Conservation (phyloP, 2,113 vertebrate species). For the Passer montanus region DNA sequence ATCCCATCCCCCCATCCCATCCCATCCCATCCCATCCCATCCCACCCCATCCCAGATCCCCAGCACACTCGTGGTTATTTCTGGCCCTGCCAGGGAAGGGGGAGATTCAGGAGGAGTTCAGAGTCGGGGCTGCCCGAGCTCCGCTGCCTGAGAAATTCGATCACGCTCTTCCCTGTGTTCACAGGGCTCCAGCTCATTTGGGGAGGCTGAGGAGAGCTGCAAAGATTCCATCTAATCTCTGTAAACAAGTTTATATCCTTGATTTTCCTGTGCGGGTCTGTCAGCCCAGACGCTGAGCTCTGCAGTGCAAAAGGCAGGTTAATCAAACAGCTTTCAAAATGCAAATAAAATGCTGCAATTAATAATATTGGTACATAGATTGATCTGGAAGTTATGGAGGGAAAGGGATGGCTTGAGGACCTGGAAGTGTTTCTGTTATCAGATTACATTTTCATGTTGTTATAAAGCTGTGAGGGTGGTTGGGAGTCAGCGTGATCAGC, state of each 20-base stretch:
- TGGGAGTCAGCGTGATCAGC: background rate
- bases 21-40: no score
- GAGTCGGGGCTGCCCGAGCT: background rate
- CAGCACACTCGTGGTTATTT: background rate
- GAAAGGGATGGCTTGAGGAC: background rate
- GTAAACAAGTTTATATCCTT: background rate
- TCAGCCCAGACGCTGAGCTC: background rate
- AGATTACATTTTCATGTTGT: background rate
- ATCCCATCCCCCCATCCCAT: background rate
- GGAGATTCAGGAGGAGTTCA: background rate
- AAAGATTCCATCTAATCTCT: background rate
- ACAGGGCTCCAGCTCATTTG: background rate
- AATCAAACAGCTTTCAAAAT: background rate
- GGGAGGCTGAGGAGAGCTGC: background rate
- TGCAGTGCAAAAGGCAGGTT: background rate
- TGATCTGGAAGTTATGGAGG: background rate
- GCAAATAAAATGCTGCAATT: background rate
- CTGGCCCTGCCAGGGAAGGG: constrained; percentile 32
- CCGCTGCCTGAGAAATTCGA: background rate
- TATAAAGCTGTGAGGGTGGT: background rate
- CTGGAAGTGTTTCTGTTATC: background rate
- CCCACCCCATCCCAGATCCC: background rate
- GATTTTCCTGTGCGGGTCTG: background rate
- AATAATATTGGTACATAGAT: background rate
- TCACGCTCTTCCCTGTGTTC: background rate